Evolutionary conservation across 2,797 vertebrate species (phyloP).

Genomic region (Lacerta agilis): DNA sequence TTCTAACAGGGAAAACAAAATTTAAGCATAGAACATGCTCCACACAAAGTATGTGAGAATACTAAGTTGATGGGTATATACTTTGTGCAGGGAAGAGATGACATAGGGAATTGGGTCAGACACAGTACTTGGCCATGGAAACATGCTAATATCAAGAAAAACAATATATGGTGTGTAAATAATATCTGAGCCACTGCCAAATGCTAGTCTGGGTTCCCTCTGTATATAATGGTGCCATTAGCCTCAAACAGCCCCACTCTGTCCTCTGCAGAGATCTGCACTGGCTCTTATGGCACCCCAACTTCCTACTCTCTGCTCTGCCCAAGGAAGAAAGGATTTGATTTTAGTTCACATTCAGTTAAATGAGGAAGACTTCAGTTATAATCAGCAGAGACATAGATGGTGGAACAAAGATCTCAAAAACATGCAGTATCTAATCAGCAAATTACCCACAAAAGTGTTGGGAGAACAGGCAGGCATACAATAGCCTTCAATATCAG

Average conservation of each 20-base stretch:
- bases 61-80: too few species aligned
- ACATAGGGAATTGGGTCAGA: neutral
- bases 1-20: too few species aligned
- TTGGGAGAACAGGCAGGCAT: conserved; percentile 30
- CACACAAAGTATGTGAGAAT: too few species aligned
- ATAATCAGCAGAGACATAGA: neutral
- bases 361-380: neutral
- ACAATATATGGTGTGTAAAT: neutral
- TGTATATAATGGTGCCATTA: too few species aligned
- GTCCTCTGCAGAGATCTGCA: too few species aligned
- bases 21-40: too few species aligned
- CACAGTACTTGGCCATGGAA: neutral
- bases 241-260: too few species aligned
- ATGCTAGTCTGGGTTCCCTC: too few species aligned
- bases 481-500: conserved; percentile 6
- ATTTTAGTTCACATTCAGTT: neutral
- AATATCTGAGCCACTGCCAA: neutral
- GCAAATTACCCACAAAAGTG: conserved; percentile 16
- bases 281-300: too few species aligned
- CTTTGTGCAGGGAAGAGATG: too few species aligned
- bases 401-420: conserved; percentile 18
- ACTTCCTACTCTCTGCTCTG: too few species aligned
- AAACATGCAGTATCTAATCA: conserved; percentile 14
- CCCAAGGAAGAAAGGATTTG: neutral
- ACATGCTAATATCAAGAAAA: neutral